These are phyloP conservation scores for Panzeria rudis DNA, from an alignment of 2,888 invertebrate species.

Conservation along the genomic window DNA sequence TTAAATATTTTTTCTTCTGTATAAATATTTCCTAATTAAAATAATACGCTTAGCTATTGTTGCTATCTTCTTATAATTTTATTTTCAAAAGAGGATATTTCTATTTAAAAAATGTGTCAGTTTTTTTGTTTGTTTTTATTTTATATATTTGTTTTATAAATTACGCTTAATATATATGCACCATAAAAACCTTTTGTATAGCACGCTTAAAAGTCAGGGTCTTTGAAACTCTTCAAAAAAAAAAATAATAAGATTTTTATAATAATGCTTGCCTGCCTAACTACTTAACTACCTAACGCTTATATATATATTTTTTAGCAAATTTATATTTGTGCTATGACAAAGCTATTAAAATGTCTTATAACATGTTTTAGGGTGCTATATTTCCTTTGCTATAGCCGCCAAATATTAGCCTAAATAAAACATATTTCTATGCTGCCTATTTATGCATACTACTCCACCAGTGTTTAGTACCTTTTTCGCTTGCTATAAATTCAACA, in stretches of 20 bases:
- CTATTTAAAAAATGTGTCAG: slow-evolving; percentile 62
- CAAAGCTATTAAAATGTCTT: slow-evolving; percentile 7
- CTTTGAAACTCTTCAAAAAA: neutral
- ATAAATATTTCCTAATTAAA: slow-evolving; percentile 20
- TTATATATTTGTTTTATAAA: neutral
- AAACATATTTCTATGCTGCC: neutral
- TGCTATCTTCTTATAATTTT: slow-evolving; percentile 36
- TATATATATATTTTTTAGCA: neutral
- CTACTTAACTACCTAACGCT: neutral
- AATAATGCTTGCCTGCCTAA: slow-evolving; percentile 16
- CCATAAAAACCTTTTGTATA: slow-evolving; percentile 14
- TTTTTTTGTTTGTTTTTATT: slow-evolving; percentile 16
- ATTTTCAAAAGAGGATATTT: slow-evolving; percentile 5
- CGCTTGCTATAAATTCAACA: too few species aligned
- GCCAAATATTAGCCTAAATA: neutral
- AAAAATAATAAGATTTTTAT: neutral
- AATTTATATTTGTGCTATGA: neutral
- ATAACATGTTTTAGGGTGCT: neutral
- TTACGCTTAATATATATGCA: slow-evolving; percentile 24
- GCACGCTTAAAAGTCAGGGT: slow-evolving; percentile 44
- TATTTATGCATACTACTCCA: too few species aligned
- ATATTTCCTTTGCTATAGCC: neutral
- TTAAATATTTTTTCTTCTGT: neutral
- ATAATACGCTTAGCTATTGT: slow-evolving; percentile 11
- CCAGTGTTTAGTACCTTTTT: neutral